These are phyloP conservation scores for Myotis yumanensis DNA, from an alignment of 2,113 vertebrate species.

Conservation along the genomic window DNA sequence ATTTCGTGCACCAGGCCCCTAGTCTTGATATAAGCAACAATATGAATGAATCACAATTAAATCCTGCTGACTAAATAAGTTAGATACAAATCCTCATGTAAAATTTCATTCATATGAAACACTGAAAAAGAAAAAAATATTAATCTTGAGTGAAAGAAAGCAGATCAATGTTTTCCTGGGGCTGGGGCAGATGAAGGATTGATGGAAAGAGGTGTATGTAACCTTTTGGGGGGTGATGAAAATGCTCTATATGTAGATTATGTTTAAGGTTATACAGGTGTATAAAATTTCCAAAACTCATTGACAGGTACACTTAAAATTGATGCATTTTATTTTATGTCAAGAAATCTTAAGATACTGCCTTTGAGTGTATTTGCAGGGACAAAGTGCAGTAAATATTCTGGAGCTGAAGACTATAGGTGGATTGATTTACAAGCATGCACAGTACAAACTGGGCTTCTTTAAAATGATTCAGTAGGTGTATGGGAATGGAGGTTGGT, in stretches of 20 bases:
- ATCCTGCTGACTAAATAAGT: background rate
- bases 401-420: background rate
- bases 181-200: background rate
- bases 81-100: background rate
- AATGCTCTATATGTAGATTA: background rate
- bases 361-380: background rate
- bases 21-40: background rate
- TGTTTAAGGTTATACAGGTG: background rate
- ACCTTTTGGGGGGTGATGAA: background rate
- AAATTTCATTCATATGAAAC: background rate
- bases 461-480: constrained; percentile 15
- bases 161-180: background rate
- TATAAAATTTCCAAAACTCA: background rate
- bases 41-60: background rate
- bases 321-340: background rate
- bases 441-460: background rate
- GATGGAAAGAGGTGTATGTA: background rate
- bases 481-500: background rate
- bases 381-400: background rate
- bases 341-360: background rate
- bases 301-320: background rate
- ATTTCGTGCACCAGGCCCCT: too few relatives aligned
- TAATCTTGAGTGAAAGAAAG: background rate
- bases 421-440: constrained; percentile 1
- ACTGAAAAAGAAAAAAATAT: background rate